Evolutionary conservation across 2,113 vertebrate genomes (phyloP), one percentile per base, ranked within the genome.

Genomic region (Carettochelys insculpta): DNA sequence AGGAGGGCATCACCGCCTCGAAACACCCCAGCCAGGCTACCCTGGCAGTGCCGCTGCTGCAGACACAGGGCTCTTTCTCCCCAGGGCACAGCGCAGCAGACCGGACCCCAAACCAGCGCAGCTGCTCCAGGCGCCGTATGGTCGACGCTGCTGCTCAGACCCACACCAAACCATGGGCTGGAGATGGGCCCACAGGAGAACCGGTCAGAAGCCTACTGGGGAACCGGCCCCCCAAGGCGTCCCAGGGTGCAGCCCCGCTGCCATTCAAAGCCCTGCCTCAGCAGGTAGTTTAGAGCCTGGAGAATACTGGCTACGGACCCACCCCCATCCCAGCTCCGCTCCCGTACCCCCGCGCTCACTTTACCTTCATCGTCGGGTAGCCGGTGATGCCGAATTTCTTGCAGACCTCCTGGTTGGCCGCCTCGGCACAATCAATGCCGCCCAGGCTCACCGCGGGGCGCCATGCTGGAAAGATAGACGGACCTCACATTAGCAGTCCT

Each of bases 351-450:
- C 56, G 20, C 27, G 22, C 6, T 31, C 68, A 6, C 20, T 81
- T 91, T 77, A 97, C 97, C 97, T 97, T 97, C 89, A 98, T 92
- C 0, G 97, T 98, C 2, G 98, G 98, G 90, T 98, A 98, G 79
- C 97, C 97, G 0, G 82, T 80, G 52, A 98, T 98, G 87, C 96
- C 92, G 24, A 98, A 98, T 50, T 97, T 85, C 0, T 87, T 17
- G 20, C 98, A 98, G 51, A 95, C 90, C 2, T 94, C 83, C 2
- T 75, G 97, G 82, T 98, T 98, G 86, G 71, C 82, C 86, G 97
- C 96, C 0, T 98, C 95, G 0, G 98, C 98, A 5, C 98, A 98
- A 94, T 98, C 97, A 1, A 98, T 48, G 19, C 93, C 97, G 0
- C 95, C 98, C 2, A 98, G 87, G 19, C 93, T 91, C 92, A 98